These are phyloP conservation scores for Panthera leo DNA, from an alignment of 2,113 vertebrate species.

Conservation along the genomic window DNA sequence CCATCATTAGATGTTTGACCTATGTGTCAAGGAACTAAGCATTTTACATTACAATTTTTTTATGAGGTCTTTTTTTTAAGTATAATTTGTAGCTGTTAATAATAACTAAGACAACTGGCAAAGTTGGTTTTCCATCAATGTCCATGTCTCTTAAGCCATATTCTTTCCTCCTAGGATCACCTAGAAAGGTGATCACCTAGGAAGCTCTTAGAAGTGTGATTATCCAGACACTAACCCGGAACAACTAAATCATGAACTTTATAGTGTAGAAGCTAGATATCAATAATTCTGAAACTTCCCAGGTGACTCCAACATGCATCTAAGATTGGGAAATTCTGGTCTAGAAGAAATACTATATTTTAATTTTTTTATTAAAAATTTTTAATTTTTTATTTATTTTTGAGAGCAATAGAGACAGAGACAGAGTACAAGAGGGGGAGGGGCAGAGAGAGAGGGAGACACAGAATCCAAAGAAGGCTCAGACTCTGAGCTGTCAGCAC, in stretches of 20 bases:
- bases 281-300: not conserved
- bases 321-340: not conserved
- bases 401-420: too few species aligned
- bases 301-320: not conserved
- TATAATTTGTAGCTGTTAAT: not conserved
- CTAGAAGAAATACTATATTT: not conserved
- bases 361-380: too few species aligned
- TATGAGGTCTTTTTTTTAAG: not conserved
- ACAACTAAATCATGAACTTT: not conserved
- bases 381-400: too few species aligned
- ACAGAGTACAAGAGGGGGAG: too few species aligned
- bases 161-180: not conserved
- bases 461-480: too few species aligned
- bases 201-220: not conserved
- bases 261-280: not conserved
- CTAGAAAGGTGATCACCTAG: not conserved
- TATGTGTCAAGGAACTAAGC: not conserved
- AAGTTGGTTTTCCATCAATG: not conserved
- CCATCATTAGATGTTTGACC: not conserved
- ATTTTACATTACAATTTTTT: not conserved
- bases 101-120: not conserved
- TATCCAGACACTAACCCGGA: not conserved
- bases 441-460: too few species aligned
- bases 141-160: not conserved
- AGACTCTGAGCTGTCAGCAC: too few species aligned